A percentile compares a stretch with the other conserved stretches of the same genome.
Evolutionary conservation across 2,888 invertebrate species (phyloP).

Genomic region (Sarcophaga variegata): DNA sequence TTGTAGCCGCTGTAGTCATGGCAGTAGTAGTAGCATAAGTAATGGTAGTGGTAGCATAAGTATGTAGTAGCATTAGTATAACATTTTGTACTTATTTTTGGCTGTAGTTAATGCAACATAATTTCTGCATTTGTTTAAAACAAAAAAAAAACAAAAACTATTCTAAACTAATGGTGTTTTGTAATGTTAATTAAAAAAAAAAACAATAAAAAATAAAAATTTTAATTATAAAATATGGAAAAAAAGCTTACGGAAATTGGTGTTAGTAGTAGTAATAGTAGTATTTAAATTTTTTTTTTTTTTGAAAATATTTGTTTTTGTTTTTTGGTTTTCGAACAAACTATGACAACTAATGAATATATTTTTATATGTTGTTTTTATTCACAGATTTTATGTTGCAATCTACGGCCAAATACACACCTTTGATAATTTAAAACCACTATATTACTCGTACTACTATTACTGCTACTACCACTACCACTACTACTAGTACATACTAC

Average conservation of each 20-base stretch:
- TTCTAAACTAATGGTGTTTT: slow-evolving; percentile 53
- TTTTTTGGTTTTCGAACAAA: slow-evolving; percentile 27
- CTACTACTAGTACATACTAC: slow-evolving; percentile 3
- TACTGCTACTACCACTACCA: slow-evolving; percentile 32
- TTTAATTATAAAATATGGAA: slow-evolving; percentile 62
- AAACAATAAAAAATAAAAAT: slow-evolving; percentile 23
- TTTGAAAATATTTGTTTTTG: not conserved
- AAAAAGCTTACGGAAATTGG: not conserved
- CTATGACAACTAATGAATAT: slow-evolving; percentile 62
- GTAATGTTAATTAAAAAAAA: slow-evolving; percentile 40
- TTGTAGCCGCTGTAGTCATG: not conserved
- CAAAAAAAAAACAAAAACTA: not conserved
- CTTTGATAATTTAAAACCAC: slow-evolving; percentile 74
- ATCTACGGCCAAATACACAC: slow-evolving; percentile 81
- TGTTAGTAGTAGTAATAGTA: too few species aligned
- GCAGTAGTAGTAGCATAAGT: not conserved
- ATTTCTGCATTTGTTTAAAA: slow-evolving; percentile 43
- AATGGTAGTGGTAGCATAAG: not conserved
- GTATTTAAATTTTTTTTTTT: not conserved
- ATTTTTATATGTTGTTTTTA: slow-evolving; percentile 79
- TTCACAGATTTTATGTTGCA: slow-evolving; percentile 81
- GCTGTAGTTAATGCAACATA: slow-evolving; percentile 66
- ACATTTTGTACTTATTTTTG: slow-evolving; percentile 17
- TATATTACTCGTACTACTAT: slow-evolving; percentile 22
- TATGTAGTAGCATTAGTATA: too few species aligned